Conservation (phyloP, 2,888 invertebrate species). For the Drosophila antonietae region DNA sequence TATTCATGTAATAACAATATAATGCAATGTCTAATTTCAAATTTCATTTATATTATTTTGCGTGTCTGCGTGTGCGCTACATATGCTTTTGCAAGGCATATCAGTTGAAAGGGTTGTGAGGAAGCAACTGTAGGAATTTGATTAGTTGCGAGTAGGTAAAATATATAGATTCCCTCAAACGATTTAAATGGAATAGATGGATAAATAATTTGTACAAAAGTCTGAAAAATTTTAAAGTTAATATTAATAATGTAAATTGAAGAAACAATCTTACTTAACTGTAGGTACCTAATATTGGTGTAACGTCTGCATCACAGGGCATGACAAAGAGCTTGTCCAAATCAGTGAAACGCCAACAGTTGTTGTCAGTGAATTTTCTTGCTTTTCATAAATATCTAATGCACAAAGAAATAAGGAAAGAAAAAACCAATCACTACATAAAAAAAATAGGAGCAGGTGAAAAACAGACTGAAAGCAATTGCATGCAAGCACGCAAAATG, state of each 20-base stretch:
- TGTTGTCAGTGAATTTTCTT: slow-evolving; percentile 58
- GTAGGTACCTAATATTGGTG: neutral
- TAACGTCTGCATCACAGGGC: slow-evolving; percentile 3
- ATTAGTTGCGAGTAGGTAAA: no score
- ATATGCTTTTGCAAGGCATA: slow-evolving; percentile 13
- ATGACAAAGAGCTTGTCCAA: slow-evolving; percentile 8
- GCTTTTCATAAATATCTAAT: slow-evolving; percentile 74
- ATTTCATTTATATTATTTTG: slow-evolving; percentile 59
- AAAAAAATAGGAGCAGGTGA: neutral
- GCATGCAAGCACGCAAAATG: slow-evolving; percentile 79
- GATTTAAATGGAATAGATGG: no score
- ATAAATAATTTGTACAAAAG: neutral
- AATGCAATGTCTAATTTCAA: slow-evolving; percentile 64
- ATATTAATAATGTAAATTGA: neutral
- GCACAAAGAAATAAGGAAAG: slow-evolving; percentile 20
- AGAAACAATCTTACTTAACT: neutral
- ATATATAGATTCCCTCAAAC: no score
- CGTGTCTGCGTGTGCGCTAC: slow-evolving; percentile 46
- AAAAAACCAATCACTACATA: neutral
- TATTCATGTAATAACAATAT: slow-evolving; percentile 39
- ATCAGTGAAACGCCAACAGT: slow-evolving; percentile 39
- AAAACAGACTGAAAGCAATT: slow-evolving; percentile 61
- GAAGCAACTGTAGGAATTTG: neutral
- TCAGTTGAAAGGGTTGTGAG: slow-evolving; percentile 3
- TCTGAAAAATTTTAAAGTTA: neutral